Evolutionary conservation across 2,888 invertebrate species (phyloP).

Genomic region (Noctua pronuba): DNA sequence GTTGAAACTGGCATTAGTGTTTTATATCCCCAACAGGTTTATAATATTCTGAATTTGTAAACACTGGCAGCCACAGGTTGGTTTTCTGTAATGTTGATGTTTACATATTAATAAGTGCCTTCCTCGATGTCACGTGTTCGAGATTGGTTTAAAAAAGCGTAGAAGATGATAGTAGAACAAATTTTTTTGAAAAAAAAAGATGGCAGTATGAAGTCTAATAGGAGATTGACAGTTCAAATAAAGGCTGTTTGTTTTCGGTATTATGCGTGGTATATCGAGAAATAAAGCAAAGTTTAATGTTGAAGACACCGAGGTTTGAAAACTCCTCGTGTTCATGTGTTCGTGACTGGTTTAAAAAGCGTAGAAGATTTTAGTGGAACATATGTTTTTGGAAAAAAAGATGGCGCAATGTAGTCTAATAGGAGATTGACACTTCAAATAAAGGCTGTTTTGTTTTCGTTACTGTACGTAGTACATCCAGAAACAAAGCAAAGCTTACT

Average conservation of each 20-base stretch:
- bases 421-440: too few relatives aligned
- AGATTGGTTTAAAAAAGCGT: background rate
- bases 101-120: background rate
- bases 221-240: background rate
- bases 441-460: too few relatives aligned
- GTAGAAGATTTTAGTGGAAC: too few relatives aligned
- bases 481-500: too few relatives aligned
- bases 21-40: background rate
- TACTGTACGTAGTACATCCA: too few relatives aligned
- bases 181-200: background rate
- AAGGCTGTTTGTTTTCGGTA: background rate
- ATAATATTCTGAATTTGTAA: slow-evolving; percentile 12
- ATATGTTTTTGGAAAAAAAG: too few relatives aligned
- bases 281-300: background rate
- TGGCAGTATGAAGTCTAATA: background rate
- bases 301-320: background rate
- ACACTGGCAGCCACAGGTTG: background rate
- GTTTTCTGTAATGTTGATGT: background rate
- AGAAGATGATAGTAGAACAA: background rate
- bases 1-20: too few relatives aligned
- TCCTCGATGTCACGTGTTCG: background rate
- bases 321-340: too few relatives aligned
- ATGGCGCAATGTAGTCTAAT: too few relatives aligned
- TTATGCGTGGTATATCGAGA: background rate
- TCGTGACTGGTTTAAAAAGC: too few relatives aligned